Evolutionary conservation across 2,888 invertebrate species (phyloP).

Genomic region (Pollenia amentaria): DNA sequence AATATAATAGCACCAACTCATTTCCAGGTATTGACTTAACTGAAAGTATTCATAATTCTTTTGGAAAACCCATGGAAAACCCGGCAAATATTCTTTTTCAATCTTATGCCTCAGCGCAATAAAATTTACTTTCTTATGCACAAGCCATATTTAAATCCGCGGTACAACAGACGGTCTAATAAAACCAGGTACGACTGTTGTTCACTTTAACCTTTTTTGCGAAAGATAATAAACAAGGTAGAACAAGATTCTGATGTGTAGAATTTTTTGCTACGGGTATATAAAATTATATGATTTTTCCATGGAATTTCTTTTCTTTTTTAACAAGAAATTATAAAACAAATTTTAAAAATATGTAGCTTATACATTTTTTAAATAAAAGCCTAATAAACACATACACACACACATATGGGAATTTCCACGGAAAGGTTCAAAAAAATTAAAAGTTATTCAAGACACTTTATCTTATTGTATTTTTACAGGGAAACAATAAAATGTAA

Average conservation of each 20-base stretch:
- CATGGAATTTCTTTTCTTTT: constrained; percentile 11
- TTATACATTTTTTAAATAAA: too few species aligned
- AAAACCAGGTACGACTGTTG: constrained; percentile 3
- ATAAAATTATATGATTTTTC: constrained; percentile 20
- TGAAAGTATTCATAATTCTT: constrained; percentile 46
- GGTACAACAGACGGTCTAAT: neutral
- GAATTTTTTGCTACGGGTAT: neutral
- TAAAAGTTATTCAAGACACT: too few species aligned
- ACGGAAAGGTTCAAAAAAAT: too few species aligned
- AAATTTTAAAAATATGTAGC: too few species aligned
- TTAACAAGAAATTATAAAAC: constrained; percentile 21
- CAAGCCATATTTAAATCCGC: constrained; percentile 39
- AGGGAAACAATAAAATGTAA: too few species aligned
- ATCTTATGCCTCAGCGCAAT: neutral
- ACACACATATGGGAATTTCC: too few species aligned
- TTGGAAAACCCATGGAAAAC: constrained; percentile 51
- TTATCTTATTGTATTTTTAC: too few species aligned
- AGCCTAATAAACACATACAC: too few species aligned
- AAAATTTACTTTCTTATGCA: neutral
- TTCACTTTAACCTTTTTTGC: neutral
- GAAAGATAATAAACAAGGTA: neutral
- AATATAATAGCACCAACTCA: neutral
- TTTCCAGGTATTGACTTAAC: constrained; percentile 29
- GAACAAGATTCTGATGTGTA: neutral
- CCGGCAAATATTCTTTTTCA: constrained; percentile 43